Percentiles rank a stretch among this genome's conserved stretches.
phyloP scores from a whole-genome alignment of 2,888 invertebrate species.

The Cryptocheilus praepositus region DNA sequence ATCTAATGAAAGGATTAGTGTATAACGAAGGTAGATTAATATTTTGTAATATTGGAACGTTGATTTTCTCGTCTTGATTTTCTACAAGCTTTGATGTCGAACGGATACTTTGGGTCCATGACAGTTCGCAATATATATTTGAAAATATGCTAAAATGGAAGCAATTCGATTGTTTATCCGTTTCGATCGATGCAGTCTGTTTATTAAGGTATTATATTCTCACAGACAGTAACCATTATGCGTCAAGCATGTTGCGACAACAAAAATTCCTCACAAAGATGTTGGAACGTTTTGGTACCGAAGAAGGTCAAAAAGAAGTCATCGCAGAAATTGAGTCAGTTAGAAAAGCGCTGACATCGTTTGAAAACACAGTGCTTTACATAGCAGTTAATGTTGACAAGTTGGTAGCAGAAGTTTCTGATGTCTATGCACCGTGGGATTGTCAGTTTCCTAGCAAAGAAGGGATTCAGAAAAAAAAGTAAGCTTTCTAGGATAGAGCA shows the following conservation, averaged over 20 bases:
- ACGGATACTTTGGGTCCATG: no score
- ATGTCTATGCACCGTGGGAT: conserved; percentile 78
- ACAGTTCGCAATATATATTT: no score
- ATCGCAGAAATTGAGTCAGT: conserved; percentile 77
- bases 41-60: no score
- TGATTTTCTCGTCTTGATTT: no score
- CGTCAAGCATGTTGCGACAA: conserved; percentile 84
- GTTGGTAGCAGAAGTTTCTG: conserved; percentile 75
- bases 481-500: conserved; percentile 34
- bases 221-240: conserved; percentile 83
- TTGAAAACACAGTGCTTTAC: conserved; percentile 82
- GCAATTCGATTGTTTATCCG: no score
- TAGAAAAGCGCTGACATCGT: conserved; percentile 78
- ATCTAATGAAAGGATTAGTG: conserved; percentile 79
- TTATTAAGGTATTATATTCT: conserved; percentile 18
- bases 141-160: no score
- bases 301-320: conserved; percentile 74
- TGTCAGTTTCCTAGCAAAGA: conserved; percentile 70
- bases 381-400: conserved; percentile 83
- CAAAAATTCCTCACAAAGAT: conserved; percentile 84
- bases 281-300: conserved; percentile 78
- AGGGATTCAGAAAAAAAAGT: conserved; percentile 66
- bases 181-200: conserved; percentile 17
- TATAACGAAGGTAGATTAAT: conserved; percentile 77
- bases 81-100: no score